Evolutionary conservation across 2,113 vertebrate genomes (phyloP).

Genomic region (Tyto alba): DNA sequence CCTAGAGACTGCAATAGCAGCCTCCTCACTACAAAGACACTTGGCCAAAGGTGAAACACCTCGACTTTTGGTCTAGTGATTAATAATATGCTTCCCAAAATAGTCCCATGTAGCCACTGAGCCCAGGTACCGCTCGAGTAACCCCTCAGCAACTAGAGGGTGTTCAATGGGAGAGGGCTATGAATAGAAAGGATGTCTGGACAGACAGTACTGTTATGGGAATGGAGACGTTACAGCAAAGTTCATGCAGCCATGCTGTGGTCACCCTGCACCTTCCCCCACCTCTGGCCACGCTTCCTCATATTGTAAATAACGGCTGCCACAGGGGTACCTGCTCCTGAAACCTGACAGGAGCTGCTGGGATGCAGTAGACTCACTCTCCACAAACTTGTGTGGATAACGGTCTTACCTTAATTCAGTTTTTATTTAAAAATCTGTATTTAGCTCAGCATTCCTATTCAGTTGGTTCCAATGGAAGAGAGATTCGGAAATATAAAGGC

Average conservation of each 20-base stretch:
- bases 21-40: not conserved
- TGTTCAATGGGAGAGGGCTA: not conserved
- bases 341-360: not conserved
- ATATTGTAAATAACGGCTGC: not conserved
- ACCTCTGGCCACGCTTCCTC: not conserved
- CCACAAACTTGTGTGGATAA: not conserved
- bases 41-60: fast-evolving
- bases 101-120: not conserved
- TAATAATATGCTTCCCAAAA: not conserved
- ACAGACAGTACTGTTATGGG: not conserved
- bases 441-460: not conserved
- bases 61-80: not conserved
- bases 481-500: not conserved
- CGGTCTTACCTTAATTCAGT: not conserved
- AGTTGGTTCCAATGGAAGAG: not conserved
- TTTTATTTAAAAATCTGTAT: not conserved
- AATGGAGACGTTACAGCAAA: not conserved
- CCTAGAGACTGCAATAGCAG: not conserved
- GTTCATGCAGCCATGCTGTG: not conserved
- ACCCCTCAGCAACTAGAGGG: fast-evolving
- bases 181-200: not conserved
- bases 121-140: fast-evolving
- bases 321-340: not conserved
- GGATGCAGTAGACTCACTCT: not conserved
- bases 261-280: not conserved